Percentiles rank a stretch among this genome's conserved stretches.
phyloP scores from a whole-genome alignment of 2,888 invertebrate species.

The Drosophila anomelani region DNA sequence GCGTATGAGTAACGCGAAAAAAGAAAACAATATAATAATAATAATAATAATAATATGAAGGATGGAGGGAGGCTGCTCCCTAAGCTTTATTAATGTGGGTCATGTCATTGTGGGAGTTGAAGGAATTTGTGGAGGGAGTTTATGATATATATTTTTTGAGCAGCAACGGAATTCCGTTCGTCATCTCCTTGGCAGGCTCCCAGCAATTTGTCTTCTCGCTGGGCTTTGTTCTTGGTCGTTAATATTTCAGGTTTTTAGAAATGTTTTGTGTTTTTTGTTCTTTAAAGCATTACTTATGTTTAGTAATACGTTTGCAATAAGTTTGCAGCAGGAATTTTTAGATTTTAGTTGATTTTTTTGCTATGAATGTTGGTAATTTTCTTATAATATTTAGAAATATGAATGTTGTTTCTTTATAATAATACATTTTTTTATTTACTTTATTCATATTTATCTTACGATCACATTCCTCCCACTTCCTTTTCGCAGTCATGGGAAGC shows the following conservation, averaged over 20 bases:
- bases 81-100: constrained; percentile 71
- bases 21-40: constrained; percentile 1
- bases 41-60: constrained; percentile 12
- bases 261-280: no score
- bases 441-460: not conserved
- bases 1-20: constrained; percentile 64
- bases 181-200: constrained; percentile 13
- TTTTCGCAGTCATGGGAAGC: constrained; percentile 12
- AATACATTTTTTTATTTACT: not conserved
- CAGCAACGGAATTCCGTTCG: constrained; percentile 1
- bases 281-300: not conserved
- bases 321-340: not conserved
- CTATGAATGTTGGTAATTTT: not conserved
- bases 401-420: no score
- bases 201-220: constrained; percentile 15
- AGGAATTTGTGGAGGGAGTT: not conserved
- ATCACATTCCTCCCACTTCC: constrained; percentile 25
- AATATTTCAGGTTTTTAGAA: not conserved
- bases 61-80: constrained; percentile 1
- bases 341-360: not conserved
- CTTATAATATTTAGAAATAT: not conserved
- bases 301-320: not conserved
- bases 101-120: constrained; percentile 21
- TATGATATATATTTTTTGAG: constrained; percentile 20
- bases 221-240: not conserved